Conservation (phyloP, 2,113 vertebrate genomes). For the Corvus moneduloides region DNA sequence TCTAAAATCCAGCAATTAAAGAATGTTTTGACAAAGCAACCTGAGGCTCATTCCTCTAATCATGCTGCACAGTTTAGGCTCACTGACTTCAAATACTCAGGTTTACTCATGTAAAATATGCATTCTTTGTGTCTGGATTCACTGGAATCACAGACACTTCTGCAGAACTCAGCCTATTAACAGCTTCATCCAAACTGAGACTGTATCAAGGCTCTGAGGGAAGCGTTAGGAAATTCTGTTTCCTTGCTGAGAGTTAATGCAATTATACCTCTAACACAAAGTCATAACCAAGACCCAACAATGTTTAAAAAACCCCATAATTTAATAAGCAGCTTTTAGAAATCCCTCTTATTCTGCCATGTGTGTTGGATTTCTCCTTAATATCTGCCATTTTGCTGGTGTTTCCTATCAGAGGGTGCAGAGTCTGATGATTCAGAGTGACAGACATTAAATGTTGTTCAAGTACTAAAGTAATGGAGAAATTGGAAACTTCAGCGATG, state of each 20-base stretch:
- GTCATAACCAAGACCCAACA: not conserved
- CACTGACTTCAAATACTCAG: not conserved
- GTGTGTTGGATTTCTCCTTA: not conserved
- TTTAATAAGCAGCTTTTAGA: not conserved
- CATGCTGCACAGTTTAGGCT: conserved; percentile 9
- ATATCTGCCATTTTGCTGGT: not conserved
- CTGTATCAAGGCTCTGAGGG: not conserved
- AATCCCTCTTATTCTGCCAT: not conserved
- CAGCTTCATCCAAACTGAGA: not conserved
- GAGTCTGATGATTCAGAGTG: not conserved
- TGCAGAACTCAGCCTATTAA: not conserved
- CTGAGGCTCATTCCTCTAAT: conserved; percentile 44
- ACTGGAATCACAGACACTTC: not conserved
- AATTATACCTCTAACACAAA: not conserved
- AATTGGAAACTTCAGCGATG: not conserved
- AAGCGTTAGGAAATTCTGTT: not conserved
- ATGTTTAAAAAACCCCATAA: not conserved
- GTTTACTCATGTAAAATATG: not conserved
- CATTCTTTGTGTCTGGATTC: not conserved
- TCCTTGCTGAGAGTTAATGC: not conserved
- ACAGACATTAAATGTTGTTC: not conserved
- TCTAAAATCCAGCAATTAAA: conserved; percentile 61
- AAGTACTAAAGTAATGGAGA: not conserved
- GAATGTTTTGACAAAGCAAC: conserved; percentile 51
- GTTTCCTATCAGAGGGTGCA: not conserved